Base-by-base conservation (phyloP, 2,888 invertebrate genomes). In the Luperina testacea region DNA sequence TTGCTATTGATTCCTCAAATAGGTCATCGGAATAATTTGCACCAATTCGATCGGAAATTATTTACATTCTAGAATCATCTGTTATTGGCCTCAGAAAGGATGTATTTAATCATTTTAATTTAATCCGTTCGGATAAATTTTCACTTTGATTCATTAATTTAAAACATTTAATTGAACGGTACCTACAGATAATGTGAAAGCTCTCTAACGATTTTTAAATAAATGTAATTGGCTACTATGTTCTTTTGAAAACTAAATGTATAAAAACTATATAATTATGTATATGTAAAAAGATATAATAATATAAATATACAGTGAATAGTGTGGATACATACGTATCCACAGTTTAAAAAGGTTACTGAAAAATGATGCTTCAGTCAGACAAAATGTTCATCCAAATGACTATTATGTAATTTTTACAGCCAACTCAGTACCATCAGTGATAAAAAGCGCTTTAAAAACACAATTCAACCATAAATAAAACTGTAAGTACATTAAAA, bases 401-500 rank as follows among this genome's bases (percentile, higher is more conserved):
- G 17, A 20, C 8, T 24, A 15, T 82, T 53, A 24, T 48, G 24
- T 20, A 48, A 75, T 74, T 81, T 79, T 48, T 9, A 13, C 78
- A 51, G 27, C 61, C 20, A 42, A 32, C 20, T n/a, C n/a, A n/a
- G 53, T 17, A 15, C 15, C 38, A 53, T 61, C 0, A n/a, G 11
- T n/a, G 4, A 61, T 53, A 53, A 84, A 81, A 79, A 32, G 53
- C 20, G 8, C 17, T 20, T 71, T 38, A 71, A 84, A 80, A 68
- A 15, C 57, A 73, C 27, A 78, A 73, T 64, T 61, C 24, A 61
- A 76, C 48, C 24, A 63, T 75, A 74, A 51, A 15, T 71, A 57
- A 77, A 84, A 76, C 72, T 76, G 71, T 32, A 32, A 32, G n/a
- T 17, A 82, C 71, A 82, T 71, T 77, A 79, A 81, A 86, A 77